A percentile compares a stretch with the other conserved stretches of the same genome.
phyloP scores from a whole-genome alignment of 2,888 invertebrate genomes.

The Fragum whitleyi region DNA sequence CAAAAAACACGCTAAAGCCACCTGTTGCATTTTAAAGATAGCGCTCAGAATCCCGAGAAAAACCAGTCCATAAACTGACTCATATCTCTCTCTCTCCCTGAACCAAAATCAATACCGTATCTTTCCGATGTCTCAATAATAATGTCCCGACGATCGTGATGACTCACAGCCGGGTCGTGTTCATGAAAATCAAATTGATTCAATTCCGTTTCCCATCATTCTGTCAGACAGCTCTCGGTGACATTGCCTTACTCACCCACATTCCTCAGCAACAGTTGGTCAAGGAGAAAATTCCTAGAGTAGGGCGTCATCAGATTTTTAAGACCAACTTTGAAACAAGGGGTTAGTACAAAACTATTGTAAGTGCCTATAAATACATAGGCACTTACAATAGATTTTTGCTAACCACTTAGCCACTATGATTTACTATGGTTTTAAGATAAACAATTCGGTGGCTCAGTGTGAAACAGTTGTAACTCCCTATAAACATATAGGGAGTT shows the following conservation, averaged over 20 bases:
- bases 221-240: slow-evolving; percentile 12
- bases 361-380: no score
- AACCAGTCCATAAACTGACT: slow-evolving; percentile 21
- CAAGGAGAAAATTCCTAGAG: background rate
- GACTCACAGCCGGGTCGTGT: slow-evolving; percentile 31
- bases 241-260: background rate
- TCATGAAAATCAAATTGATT: slow-evolving; percentile 46
- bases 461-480: no score
- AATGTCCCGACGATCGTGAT: slow-evolving; percentile 33
- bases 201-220: slow-evolving; percentile 25
- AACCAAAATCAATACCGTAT: no score
- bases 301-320: no score
- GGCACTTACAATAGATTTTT: no score
- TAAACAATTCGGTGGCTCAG: no score
- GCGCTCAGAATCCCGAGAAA: background rate
- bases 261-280: slow-evolving; percentile 13
- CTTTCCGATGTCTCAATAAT: slow-evolving; percentile 31
- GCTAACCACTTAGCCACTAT: no score
- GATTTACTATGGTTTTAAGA: no score
- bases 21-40: slow-evolving; percentile 30
- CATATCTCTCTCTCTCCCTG: slow-evolving; percentile 9
- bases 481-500: no score
- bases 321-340: no score
- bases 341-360: no score
- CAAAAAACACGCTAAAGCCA: slow-evolving; percentile 20